Evolutionary conservation across 2,888 invertebrate genomes (phyloP).

Genomic region (Helicoverpa assulta): DNA sequence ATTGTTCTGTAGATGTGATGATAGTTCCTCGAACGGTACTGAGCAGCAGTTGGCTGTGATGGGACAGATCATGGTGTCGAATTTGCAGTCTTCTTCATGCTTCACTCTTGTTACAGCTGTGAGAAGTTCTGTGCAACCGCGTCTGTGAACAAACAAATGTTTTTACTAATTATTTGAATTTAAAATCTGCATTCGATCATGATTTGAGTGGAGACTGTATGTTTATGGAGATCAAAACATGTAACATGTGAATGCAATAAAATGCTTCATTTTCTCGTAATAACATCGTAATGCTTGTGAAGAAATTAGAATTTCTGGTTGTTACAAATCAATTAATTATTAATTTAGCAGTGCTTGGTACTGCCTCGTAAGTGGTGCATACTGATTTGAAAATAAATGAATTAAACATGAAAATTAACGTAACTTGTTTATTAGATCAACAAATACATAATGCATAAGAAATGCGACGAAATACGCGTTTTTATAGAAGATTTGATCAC

Average conservation of each 20-base stretch:
- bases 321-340: neutral
- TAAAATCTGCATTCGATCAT: neutral
- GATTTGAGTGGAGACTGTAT: neutral
- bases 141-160: slow-evolving; percentile 76
- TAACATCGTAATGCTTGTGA: neutral
- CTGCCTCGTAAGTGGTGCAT: neutral
- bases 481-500: neutral
- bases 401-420: slow-evolving; percentile 13
- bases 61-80: slow-evolving; percentile 86
- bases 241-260: neutral
- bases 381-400: slow-evolving; percentile 3
- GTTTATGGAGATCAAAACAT: neutral
- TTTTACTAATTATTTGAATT: slow-evolving; percentile 13
- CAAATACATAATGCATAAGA: slow-evolving; percentile 19
- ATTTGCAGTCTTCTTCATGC: slow-evolving; percentile 87
- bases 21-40: slow-evolving; percentile 84
- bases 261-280: neutral
- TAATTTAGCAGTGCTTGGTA: slow-evolving; percentile 25
- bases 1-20: slow-evolving; percentile 79
- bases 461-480: slow-evolving; percentile 1
- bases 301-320: neutral
- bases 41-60: slow-evolving; percentile 85
- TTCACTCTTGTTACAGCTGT: slow-evolving; percentile 81
- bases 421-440: slow-evolving; percentile 1
- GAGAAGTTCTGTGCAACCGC: slow-evolving; percentile 85